Evolutionary conservation across 1,140 invertebrate genomes (phyloP).

Genomic region (Zaprionus ghesquierei): DNA sequence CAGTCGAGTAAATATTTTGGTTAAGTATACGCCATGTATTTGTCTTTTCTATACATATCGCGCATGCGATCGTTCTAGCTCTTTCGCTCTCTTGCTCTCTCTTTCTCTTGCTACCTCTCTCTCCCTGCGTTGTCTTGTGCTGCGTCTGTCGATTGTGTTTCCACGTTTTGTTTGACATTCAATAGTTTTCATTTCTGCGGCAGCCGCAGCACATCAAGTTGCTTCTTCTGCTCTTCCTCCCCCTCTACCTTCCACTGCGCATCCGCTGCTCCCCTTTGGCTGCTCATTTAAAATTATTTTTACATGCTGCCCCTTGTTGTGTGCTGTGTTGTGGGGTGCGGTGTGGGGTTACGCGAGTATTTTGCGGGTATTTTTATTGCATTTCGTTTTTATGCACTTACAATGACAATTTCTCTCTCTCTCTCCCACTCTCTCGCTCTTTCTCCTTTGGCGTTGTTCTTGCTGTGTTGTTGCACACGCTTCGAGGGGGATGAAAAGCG

Average conservation of each 20-base stretch:
- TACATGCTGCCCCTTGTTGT: constrained; percentile 57
- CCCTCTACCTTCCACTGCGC: neutral
- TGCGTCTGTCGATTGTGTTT: constrained; percentile 54
- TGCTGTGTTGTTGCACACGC: constrained; percentile 26
- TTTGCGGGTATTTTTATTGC: constrained; percentile 76
- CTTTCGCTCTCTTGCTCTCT: neutral
- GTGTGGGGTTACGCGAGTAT: constrained; percentile 44
- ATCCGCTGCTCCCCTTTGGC: constrained; percentile 5
- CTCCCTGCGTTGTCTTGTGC: constrained; percentile 3
- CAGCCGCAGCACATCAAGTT: constrained; percentile 17
- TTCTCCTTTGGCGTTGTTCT: constrained; percentile 2
- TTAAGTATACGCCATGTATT: constrained; percentile 69
- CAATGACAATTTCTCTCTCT: constrained; percentile 63
- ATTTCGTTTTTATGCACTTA: constrained; percentile 77
- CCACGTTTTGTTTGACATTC: constrained; percentile 76
- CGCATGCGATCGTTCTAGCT: constrained; percentile 1
- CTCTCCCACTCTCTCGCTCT: neutral
- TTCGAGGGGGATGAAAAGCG: constrained; percentile 58
- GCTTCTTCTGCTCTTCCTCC: neutral
- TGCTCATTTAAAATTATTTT: constrained; percentile 75
- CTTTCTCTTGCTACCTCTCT: neutral
- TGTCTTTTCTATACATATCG: neutral
- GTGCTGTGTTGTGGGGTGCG: constrained; percentile 29
- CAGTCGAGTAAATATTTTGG: constrained; percentile 66
- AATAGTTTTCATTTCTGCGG: constrained; percentile 74